Conservation (phyloP, 1,140 invertebrate genomes). For the Drosophila seguyi region DNA sequence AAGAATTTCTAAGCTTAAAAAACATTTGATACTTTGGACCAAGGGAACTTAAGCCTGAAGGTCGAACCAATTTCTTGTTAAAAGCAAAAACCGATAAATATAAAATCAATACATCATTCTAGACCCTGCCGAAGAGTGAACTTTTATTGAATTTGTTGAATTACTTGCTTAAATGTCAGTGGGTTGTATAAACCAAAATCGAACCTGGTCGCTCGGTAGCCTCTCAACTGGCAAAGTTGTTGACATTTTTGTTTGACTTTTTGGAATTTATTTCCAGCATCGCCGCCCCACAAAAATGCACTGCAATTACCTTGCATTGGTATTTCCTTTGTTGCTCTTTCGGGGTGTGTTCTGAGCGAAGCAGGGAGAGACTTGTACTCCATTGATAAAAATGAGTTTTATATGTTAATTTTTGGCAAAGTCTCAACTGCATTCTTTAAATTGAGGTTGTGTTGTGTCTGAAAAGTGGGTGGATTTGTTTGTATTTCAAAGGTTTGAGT, state of each 20-base stretch:
- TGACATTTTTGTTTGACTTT: conserved; percentile 81
- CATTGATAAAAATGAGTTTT: conserved; percentile 73
- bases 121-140: conserved; percentile 15
- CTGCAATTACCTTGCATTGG: conserved; percentile 53
- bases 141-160: conserved; percentile 31
- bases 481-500: conserved; percentile 15
- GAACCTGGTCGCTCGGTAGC: conserved; percentile 19
- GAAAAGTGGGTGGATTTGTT: conserved; percentile 36
- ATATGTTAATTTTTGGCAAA: conserved; percentile 65
- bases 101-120: conserved; percentile 28
- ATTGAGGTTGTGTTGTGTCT: conserved; percentile 8
- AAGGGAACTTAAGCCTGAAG: conserved; percentile 17
- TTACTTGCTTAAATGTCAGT: conserved; percentile 40
- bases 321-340: conserved; percentile 46
- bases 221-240: conserved; percentile 34
- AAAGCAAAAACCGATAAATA: conserved; percentile 4
- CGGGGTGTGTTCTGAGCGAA: conserved; percentile 47
- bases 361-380: conserved; percentile 28
- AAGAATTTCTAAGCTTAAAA: background rate
- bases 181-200: conserved; percentile 42
- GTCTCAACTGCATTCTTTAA: conserved; percentile 60
- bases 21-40: conserved; percentile 33
- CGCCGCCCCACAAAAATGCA: conserved; percentile 38
- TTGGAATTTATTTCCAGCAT: conserved; percentile 63
- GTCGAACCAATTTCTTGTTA: conserved; percentile 11